These are phyloP conservation scores for Alectura lathami DNA, from an alignment of 2,113 vertebrate genomes.

Conservation along the genomic window DNA sequence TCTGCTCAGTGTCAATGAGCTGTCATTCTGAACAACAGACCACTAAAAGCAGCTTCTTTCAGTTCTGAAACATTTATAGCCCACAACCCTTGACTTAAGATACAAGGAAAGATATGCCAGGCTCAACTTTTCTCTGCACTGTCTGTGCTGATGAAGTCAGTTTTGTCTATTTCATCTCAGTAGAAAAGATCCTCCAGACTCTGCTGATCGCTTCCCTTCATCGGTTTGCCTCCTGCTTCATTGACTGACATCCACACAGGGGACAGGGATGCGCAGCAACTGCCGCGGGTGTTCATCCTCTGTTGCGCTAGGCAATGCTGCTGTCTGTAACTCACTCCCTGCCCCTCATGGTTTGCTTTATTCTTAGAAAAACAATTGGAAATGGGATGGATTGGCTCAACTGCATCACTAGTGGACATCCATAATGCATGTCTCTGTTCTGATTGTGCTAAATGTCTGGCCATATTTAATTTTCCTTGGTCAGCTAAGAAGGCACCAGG, in stretches of 20 bases:
- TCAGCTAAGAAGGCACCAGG: not conserved
- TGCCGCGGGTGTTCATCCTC: not conserved
- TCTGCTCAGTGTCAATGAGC: not conserved
- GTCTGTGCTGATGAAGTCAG: not conserved
- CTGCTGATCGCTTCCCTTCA: not conserved
- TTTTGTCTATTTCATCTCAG: not conserved
- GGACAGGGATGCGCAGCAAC: not conserved
- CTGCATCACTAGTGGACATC: not conserved
- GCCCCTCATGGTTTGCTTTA: not conserved
- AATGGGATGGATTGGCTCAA: not conserved
- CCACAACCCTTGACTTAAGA: not conserved
- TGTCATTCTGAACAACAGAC: not conserved
- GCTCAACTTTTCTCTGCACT: not conserved
- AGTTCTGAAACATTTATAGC: not conserved
- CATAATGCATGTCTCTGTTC: not conserved
- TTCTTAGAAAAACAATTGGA: not conserved
- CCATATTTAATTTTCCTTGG: not conserved
- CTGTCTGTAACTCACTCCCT: not conserved
- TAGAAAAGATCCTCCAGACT: not conserved
- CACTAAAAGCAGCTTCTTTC: not conserved
- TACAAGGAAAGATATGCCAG: not conserved
- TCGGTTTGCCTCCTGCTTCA: not conserved
- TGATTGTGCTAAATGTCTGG: not conserved
- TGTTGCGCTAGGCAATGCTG: not conserved
- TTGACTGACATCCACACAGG: not conserved